Evolutionary conservation across 1,140 invertebrate species (phyloP), one percentile per base, ranked within the genome.

Genomic region (Drosophila rufa): DNA sequence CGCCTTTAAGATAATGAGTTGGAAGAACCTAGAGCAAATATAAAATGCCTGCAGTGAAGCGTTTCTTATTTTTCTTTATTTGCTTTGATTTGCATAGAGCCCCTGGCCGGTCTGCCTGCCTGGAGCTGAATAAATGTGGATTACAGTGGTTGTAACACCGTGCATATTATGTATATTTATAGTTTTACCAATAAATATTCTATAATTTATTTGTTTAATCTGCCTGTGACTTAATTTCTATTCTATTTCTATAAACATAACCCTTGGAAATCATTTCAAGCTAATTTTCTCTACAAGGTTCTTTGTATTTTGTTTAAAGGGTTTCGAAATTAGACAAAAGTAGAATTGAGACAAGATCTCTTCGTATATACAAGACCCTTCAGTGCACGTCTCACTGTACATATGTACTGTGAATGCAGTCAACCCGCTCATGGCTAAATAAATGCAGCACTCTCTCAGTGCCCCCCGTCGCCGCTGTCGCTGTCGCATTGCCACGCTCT

Each of bases 361-460:
- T 22, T 55, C 3, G 2, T 38, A 38, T 55, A 55, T 55, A 55
- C 51, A 15, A 56, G 19, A 5, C 36, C 53, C 33, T 36, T 36
- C 9, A 36, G 33, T 36, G 33, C 36, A 40, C 15, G 33, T 14
- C 25, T 25, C 22, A 43, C 48, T 66, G 66, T 69, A 69, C 53
- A 56, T 56, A 40, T 51, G 19, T 30, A 27, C 56, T 36, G 19
- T 14, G 17, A 64, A 42, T 68, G 58, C 66, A 68, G 46, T 27
- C 47, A 51, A 66, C 58, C 51, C 27, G 61, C 62, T 67, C 67
- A 38, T 50, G 40, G 30, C 62, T 53, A 67, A 67, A 38, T 51
- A 38, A 70, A 53, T 55, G 67, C 62, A 40, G 30, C 60, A 27
- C 68, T 64, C 75, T 79, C 58, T 76, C 48, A 19, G 6, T 43